phyloP scores from a whole-genome alignment of 2,113 vertebrate genomes.

The Butorides virescens region DNA sequence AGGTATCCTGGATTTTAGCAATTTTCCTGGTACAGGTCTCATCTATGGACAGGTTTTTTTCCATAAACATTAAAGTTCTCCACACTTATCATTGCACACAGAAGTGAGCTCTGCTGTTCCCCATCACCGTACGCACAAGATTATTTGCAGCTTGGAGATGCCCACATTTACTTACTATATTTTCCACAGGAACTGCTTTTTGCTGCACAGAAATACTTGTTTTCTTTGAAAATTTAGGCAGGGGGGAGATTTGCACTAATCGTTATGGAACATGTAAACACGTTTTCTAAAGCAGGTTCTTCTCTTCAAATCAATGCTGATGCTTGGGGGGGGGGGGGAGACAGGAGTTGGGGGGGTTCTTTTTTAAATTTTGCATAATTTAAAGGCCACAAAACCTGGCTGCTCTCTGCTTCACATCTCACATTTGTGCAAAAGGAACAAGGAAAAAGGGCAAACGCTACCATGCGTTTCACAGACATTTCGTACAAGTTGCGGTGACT shows the following conservation, averaged over 20 bases:
- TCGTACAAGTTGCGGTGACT: background rate
- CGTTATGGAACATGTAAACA: background rate
- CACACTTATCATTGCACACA: background rate
- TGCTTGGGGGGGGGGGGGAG: too few species aligned
- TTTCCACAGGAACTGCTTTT: background rate
- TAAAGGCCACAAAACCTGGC: background rate
- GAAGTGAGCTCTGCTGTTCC: background rate
- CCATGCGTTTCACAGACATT: background rate
- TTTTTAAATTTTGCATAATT: background rate
- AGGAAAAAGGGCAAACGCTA: background rate
- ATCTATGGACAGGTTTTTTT: background rate
- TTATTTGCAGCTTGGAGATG: background rate
- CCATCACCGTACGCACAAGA: background rate
- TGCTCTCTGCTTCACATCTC: background rate
- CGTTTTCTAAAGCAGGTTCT: conserved; percentile 51
- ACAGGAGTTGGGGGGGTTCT: background rate
- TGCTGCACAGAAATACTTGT: background rate
- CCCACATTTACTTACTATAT: background rate
- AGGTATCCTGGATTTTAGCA: background rate
- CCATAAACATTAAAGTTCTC: background rate
- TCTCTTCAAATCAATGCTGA: conserved; percentile 11
- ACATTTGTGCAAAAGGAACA: background rate
- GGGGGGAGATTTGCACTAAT: background rate
- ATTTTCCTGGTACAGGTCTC: background rate
- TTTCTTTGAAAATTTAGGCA: background rate